phyloP scores from a whole-genome alignment of 2,113 vertebrate species.

The Lycaon pictus region DNA sequence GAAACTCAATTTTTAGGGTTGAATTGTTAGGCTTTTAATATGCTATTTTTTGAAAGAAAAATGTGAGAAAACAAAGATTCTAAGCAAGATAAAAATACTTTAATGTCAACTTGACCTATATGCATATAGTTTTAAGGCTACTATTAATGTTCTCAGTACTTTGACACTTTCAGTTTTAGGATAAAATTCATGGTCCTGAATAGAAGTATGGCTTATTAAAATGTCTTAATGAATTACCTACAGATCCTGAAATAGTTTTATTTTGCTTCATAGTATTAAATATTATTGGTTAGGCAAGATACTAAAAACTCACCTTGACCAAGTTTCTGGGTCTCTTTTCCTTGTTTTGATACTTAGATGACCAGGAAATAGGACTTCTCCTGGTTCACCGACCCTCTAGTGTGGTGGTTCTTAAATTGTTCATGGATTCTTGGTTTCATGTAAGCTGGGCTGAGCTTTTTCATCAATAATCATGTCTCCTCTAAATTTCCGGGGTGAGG shows the following conservation, averaged over 20 bases:
- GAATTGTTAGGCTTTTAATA: conserved; percentile 8
- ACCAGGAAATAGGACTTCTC: not conserved
- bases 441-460: not conserved
- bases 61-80: not conserved
- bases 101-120: conserved; percentile 6
- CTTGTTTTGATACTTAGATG: conserved; percentile 6
- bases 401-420: not conserved
- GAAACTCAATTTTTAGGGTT: conserved; percentile 12
- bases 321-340: not conserved
- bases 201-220: conserved; percentile 37
- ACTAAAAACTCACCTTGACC: not conserved
- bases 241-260: not conserved
- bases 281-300: not conserved
- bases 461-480: conserved; percentile 15
- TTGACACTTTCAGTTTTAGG: conserved; percentile 6
- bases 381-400: not conserved
- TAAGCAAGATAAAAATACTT: not conserved
- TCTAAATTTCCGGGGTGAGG: not conserved
- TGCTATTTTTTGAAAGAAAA: conserved; percentile 5
- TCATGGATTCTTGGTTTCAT: not conserved
- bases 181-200: conserved; percentile 58
- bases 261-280: conserved; percentile 40
- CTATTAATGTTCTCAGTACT: not conserved
- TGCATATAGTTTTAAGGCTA: not conserved
- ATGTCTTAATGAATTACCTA: conserved; percentile 25